Evolutionary conservation across 2,888 invertebrate genomes (phyloP), one percentile per base, ranked within the genome.

Genomic region (Caenorhabditis virilis): DNA sequence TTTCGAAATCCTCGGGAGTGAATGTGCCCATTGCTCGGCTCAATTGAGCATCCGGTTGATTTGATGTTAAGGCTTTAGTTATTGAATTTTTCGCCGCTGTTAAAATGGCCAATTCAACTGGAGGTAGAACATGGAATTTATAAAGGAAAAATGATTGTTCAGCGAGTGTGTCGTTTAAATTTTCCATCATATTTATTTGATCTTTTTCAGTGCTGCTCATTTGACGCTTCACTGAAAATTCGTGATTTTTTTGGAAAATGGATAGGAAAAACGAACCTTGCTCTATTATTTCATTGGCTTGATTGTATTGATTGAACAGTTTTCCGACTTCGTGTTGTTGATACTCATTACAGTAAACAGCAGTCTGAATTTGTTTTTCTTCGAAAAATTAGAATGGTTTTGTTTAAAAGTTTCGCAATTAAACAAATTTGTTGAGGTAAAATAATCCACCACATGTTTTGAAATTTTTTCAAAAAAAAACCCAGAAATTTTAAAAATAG

Each of bases 171-270:
- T 71, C 70, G 39, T 71, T 71, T 43, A 71, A 47, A 35, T 71
- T 71, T 30, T 64, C 53, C 64, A 67, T 67, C 62, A 71, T 64
- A 48, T 71, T 71, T 18, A 71, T 25, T n/a, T 67, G 61, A 51
- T 71, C 70, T 36, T 67, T 64, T 16, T 71, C 70, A 0, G 60
- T 60, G 23, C 22, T 42, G 5, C 59, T 57, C 30, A 66, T 30
- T n/a, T 57, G 51, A 2, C 23, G 16, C 1, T 33, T 30, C 0
- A 60, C 60, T 43, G 45, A 20, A 43, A 43, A 9, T 30, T 30
- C 7, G 30, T 30, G 13, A 9, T 30, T 30, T 30, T 30, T 13
- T 30, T 30, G 30, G 30, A 30, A 30, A 30, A 30, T 30, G 30
- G 30, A 30, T 13, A 13, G 30, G 7, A 6, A 39, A 9, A 39